Conservation (phyloP, 2,888 invertebrate species). For the Cenopis cana region DNA sequence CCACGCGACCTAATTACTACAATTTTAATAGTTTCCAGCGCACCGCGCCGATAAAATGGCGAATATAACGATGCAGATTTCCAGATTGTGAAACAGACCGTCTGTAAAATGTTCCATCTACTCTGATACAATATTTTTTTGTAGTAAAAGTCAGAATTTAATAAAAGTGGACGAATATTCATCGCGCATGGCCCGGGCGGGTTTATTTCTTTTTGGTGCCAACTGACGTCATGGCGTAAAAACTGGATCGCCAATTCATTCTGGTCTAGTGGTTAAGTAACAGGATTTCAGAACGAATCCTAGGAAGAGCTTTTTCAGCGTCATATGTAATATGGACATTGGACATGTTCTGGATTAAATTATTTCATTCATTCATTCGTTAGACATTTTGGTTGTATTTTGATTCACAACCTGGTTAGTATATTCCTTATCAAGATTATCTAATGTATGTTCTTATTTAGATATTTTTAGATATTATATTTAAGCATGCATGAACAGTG, state of each 20-base stretch:
- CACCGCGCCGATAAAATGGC: background rate
- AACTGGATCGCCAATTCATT: slow-evolving; percentile 31
- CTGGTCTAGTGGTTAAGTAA: slow-evolving; percentile 23
- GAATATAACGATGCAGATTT: slow-evolving; percentile 7
- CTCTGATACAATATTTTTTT: slow-evolving; percentile 38
- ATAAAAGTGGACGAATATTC: slow-evolving; percentile 43
- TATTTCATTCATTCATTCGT: no score
- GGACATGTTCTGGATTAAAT: no score
- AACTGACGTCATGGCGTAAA: slow-evolving; percentile 34
- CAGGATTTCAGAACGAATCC: background rate
- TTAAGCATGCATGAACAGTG: no score
- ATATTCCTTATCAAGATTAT: no score
- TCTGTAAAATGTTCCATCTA: slow-evolving; percentile 28
- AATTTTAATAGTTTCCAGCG: slow-evolving; percentile 8
- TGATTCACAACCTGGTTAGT: no score
- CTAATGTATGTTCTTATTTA: no score
- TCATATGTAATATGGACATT: no score
- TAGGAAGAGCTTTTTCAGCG: background rate
- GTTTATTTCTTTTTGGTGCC: slow-evolving; percentile 41
- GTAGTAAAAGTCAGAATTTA: slow-evolving; percentile 43
- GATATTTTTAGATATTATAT: no score
- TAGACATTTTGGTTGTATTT: no score
- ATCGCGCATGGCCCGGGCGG: slow-evolving; percentile 27
- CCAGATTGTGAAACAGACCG: slow-evolving; percentile 10
- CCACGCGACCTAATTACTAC: slow-evolving; percentile 3